phyloP scores from a whole-genome alignment of 1,140 invertebrate genomes.

The Bombus polaris region DNA sequence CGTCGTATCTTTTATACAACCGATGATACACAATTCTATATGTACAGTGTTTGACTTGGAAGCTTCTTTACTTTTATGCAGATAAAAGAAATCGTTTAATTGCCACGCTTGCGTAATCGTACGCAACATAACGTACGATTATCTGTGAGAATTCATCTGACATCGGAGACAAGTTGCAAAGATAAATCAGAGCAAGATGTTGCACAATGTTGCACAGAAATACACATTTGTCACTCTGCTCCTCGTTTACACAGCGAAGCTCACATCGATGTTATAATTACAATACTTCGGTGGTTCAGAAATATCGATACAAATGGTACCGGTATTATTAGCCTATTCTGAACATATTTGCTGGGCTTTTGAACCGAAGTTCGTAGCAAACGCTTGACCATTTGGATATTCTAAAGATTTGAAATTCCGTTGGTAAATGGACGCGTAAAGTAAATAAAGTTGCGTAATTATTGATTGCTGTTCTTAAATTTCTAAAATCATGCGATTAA shows the following conservation, averaged over 20 bases:
- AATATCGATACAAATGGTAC: not conserved
- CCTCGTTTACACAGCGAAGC: not conserved
- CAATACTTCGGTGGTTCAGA: not conserved
- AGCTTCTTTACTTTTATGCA: not conserved
- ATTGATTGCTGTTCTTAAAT: too few relatives aligned
- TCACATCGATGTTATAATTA: not conserved
- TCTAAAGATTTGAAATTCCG: not conserved
- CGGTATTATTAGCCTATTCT: not conserved
- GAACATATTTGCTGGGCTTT: not conserved
- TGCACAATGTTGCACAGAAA: constrained; percentile 15
- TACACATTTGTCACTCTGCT: constrained; percentile 6
- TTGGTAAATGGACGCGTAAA: too few relatives aligned
- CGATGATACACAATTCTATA: too few relatives aligned
- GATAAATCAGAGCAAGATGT: constrained; percentile 2
- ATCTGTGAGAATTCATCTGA: not conserved
- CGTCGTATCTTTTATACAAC: too few relatives aligned
- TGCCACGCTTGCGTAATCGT: not conserved
- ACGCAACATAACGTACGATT: too few relatives aligned
- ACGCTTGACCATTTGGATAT: too few relatives aligned
- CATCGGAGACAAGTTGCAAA: constrained; percentile 17
- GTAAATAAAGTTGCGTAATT: too few relatives aligned
- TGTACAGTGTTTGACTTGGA: too few relatives aligned
- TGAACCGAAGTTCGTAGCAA: not conserved
- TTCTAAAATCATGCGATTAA: too few relatives aligned
- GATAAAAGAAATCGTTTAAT: not conserved